Percentiles rank a stretch among this genome's conserved stretches.
Evolutionary conservation across 1,140 invertebrate genomes (phyloP).

Genomic region (Pteromalus puparum): DNA sequence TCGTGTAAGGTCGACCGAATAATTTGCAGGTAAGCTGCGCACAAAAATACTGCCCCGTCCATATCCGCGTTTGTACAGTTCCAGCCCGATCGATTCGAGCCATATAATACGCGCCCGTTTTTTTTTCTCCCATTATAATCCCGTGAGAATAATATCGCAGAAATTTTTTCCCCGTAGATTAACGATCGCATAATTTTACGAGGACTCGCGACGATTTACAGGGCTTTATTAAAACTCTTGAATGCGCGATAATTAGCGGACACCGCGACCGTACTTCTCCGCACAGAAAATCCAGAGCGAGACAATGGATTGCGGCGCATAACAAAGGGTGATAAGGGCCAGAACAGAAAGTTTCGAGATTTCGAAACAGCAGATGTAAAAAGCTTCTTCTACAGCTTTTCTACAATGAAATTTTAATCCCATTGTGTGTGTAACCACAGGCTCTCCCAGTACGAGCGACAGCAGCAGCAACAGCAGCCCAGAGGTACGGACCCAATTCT

Average conservation of each 20-base stretch:
- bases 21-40: constrained; percentile 40
- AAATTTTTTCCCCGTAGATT: no score
- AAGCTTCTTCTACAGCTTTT: background rate
- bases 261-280: background rate
- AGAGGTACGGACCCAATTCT: constrained; percentile 91
- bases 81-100: background rate
- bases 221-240: constrained; percentile 5
- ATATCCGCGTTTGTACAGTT: no score
- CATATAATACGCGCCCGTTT: background rate
- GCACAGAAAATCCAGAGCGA: background rate
- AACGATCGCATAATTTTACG: no score
- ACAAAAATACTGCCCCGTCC: no score
- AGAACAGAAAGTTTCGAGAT: no score
- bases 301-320: background rate
- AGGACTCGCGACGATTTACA: no score
- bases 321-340: background rate
- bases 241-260: background rate
- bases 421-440: constrained; percentile 58
- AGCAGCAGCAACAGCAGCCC: constrained; percentile 73
- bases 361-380: background rate
- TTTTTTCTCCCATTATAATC: no score
- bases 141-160: no score
- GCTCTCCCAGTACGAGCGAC: constrained; percentile 75
- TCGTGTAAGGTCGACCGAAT: background rate
- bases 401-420: background rate